phyloP scores from a whole-genome alignment of 1,140 invertebrate genomes.

The Oryzaephilus surinamensis region DNA sequence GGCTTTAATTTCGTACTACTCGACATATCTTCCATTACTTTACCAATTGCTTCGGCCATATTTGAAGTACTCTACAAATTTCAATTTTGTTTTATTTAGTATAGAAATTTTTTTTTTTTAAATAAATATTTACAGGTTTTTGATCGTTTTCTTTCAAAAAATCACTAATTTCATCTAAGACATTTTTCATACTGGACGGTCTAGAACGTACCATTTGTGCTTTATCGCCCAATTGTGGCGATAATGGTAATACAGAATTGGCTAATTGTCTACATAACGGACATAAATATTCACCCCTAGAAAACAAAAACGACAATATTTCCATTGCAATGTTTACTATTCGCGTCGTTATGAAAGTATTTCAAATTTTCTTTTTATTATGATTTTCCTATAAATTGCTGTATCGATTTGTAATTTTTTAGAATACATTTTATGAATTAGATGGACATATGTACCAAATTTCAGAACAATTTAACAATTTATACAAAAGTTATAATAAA shows the following conservation, averaged over 20 bases:
- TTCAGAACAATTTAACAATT: too few relatives aligned
- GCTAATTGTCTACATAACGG: slow-evolving; percentile 88
- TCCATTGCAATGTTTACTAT: too few relatives aligned
- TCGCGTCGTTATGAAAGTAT: too few relatives aligned
- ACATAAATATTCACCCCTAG: slow-evolving; percentile 82
- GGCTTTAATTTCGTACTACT: slow-evolving; percentile 60
- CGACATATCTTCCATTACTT: slow-evolving; percentile 91
- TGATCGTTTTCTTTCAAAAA: slow-evolving; percentile 58
- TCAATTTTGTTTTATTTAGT: background rate
- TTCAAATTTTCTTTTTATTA: too few relatives aligned
- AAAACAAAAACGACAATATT: slow-evolving; percentile 4
- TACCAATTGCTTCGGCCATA: slow-evolving; percentile 67
- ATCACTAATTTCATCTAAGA: slow-evolving; percentile 49
- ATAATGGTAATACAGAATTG: slow-evolving; percentile 83
- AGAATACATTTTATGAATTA: too few relatives aligned
- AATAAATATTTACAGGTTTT: slow-evolving; percentile 43
- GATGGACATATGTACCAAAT: too few relatives aligned
- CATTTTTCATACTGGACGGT: slow-evolving; percentile 40
- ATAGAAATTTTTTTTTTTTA: background rate
- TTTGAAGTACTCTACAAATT: slow-evolving; percentile 45
- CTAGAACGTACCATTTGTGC: slow-evolving; percentile 50
- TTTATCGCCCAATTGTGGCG: slow-evolving; percentile 63
- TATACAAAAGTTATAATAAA: background rate
- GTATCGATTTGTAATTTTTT: too few relatives aligned
- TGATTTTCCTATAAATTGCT: too few relatives aligned